These are phyloP conservation scores for Cydia pomonella DNA, from an alignment of 1,140 invertebrate species.

Conservation along the genomic window DNA sequence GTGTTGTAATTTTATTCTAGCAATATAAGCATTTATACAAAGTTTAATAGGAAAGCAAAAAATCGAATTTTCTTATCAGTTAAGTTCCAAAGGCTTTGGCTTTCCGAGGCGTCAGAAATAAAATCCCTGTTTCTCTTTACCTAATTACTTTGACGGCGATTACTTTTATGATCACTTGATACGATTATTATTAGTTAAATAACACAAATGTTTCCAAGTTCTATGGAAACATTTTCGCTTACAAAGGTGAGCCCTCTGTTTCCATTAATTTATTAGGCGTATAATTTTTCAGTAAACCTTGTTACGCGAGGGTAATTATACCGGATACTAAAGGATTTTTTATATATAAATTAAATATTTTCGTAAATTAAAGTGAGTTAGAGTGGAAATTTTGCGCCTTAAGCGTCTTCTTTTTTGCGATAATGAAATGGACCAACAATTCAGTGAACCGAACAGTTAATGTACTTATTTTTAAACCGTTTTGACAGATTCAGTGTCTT, in stretches of 20 bases:
- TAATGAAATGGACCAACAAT: not conserved
- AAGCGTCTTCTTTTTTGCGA: not conserved
- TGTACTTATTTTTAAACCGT: slow-evolving; percentile 13
- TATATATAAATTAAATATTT: slow-evolving; percentile 9
- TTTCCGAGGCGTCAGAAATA: no score
- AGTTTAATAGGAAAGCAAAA: no score
- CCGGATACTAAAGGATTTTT: slow-evolving; percentile 9
- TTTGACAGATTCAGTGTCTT: slow-evolving; percentile 2
- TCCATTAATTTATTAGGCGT: slow-evolving; percentile 35
- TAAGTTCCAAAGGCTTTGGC: no score
- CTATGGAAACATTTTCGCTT: slow-evolving; percentile 2
- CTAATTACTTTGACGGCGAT: no score
- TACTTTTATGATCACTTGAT: no score
- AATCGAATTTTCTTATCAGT: no score
- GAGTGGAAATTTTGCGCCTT: not conserved
- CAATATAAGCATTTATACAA: no score
- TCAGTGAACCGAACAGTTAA: not conserved
- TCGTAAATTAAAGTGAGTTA: not conserved
- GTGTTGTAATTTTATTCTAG: no score
- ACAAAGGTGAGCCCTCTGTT: slow-evolving; percentile 31
- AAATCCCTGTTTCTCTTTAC: no score
- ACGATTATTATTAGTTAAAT: no score
- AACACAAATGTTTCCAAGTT: not conserved
- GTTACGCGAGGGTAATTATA: slow-evolving; percentile 19
- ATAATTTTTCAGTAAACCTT: slow-evolving; percentile 34